Evolutionary conservation across 2,113 vertebrate species (phyloP).

Genomic region (human (Homo sapiens)): GRCh38 chr1:46668501-46669000

Average conservation of each 20-base stretch:
- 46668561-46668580: background rate
- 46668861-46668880: background rate
- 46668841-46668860: background rate
- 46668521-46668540: accelerated
- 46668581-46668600: background rate
- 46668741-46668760: background rate
- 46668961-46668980: background rate
- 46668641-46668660: background rate
- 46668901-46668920: background rate
- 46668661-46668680: background rate
- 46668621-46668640: background rate
- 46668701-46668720: background rate
- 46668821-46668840: background rate
- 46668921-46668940: background rate
- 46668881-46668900: background rate
- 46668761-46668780: background rate
- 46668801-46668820: background rate
- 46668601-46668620: constrained; percentile 14
- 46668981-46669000: background rate
- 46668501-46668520: background rate
- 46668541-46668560: background rate
- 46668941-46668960: background rate
- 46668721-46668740: background rate
- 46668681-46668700: background rate
- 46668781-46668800: background rate